phyloP scores from a whole-genome alignment of 2,888 invertebrate species.

The Drosophila infuscata region DNA sequence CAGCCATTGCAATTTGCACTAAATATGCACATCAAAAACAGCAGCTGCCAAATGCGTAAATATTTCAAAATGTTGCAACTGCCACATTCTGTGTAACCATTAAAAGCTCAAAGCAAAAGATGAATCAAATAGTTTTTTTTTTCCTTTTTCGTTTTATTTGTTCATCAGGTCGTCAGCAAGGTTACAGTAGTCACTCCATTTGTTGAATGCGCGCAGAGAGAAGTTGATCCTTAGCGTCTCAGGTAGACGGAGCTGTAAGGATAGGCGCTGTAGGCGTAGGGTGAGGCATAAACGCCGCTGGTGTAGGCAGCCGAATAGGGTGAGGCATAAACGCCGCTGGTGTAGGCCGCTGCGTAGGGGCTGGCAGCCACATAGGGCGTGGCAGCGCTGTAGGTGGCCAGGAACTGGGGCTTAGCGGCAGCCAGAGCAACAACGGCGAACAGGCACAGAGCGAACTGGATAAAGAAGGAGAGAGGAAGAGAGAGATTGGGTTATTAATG shows the following conservation, averaged over 20 bases:
- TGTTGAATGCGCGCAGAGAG: not conserved
- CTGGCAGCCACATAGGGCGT: slow-evolving; percentile 74
- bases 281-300: slow-evolving; percentile 73
- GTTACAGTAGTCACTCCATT: slow-evolving; percentile 48
- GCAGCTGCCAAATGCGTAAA: slow-evolving; percentile 54
- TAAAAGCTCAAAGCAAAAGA: slow-evolving; percentile 42
- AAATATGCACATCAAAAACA: slow-evolving; percentile 43
- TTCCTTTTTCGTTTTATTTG: slow-evolving; percentile 35
- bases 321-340: slow-evolving; percentile 74
- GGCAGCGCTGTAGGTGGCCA: slow-evolving; percentile 70
- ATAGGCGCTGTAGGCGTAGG: slow-evolving; percentile 78
- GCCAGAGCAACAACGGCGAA: slow-evolving; percentile 75
- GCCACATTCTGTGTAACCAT: slow-evolving; percentile 7
- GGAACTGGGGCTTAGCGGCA: slow-evolving; percentile 74
- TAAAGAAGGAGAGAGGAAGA: not conserved
- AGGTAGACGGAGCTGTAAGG: slow-evolving; percentile 74
- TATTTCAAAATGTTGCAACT: slow-evolving; percentile 44
- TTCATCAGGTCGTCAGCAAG: slow-evolving; percentile 45
- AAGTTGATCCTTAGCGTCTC: slow-evolving; percentile 53
- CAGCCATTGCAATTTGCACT: slow-evolving; percentile 61
- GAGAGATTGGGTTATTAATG: not conserved
- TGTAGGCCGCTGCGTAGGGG: slow-evolving; percentile 73
- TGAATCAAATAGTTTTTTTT: slow-evolving; percentile 34
- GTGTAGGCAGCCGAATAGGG: slow-evolving; percentile 76
- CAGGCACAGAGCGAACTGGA: slow-evolving; percentile 75